Conservation (phyloP, 2,113 vertebrate species). For the Grammomys surdaster region DNA sequence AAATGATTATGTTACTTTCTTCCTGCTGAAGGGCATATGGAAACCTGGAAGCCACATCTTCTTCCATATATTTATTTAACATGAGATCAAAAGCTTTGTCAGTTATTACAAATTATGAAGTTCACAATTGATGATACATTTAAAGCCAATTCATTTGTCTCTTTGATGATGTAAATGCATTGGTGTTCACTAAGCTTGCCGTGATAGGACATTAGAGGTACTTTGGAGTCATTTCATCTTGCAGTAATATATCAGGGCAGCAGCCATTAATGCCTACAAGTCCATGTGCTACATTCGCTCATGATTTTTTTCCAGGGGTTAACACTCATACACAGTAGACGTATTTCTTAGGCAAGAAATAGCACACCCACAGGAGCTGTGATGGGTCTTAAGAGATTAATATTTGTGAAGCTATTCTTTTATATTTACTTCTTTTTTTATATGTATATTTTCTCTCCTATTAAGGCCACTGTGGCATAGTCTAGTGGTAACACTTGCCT, state of each 20-base stretch:
- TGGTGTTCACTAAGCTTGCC: constrained; percentile 69
- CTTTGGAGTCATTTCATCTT: constrained; percentile 74
- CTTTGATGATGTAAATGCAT: constrained; percentile 74
- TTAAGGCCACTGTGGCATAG: not conserved
- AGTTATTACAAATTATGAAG: constrained; percentile 69
- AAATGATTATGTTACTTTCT: not conserved
- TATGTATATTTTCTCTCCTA: not conserved
- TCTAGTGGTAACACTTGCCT: constrained; percentile 38
- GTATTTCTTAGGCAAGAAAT: constrained; percentile 70
- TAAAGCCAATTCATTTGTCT: constrained; percentile 82
- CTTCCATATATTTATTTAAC: constrained; percentile 9
- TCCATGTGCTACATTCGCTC: constrained; percentile 61
- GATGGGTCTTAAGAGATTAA: constrained; percentile 75
- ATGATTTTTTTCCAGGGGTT: constrained; percentile 72
- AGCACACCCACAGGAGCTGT: constrained; percentile 71
- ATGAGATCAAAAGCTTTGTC: constrained; percentile 68
- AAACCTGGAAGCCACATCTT: constrained; percentile 21
- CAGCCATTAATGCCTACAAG: constrained; percentile 73
- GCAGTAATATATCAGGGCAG: constrained; percentile 65
- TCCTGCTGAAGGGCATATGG: not conserved
- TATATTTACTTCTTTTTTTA: constrained; percentile 26
- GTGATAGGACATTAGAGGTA: constrained; percentile 72
- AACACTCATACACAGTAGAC: constrained; percentile 60
- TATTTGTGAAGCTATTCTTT: constrained; percentile 60
- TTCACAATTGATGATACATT: constrained; percentile 77